Conservation (phyloP, 2,888 invertebrate species). For the Strigamia maritima region DNA sequence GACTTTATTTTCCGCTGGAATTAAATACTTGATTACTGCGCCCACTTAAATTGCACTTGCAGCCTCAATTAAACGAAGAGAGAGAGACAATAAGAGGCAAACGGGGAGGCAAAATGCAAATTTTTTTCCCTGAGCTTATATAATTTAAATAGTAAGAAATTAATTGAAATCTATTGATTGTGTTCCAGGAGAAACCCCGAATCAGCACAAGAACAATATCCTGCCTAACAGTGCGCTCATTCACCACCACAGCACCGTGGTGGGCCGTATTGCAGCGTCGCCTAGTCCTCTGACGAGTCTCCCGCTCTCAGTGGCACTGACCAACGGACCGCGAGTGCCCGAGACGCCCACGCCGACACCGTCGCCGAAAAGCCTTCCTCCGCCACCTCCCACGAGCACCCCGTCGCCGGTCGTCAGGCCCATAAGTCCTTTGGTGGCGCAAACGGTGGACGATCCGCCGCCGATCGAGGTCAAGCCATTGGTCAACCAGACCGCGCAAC, state of each 20-base stretch:
- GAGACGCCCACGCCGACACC: constrained; percentile 38
- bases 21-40: not conserved
- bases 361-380: constrained; percentile 37
- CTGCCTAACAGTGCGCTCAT: constrained; percentile 13
- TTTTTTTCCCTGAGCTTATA: too few species aligned
- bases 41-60: not conserved
- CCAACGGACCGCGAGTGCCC: constrained; percentile 40
- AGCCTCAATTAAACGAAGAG: not conserved
- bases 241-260: not conserved
- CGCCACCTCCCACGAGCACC: not conserved
- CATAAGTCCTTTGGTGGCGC: not conserved
- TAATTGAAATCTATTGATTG: not conserved
- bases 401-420: not conserved
- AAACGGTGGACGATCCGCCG: not conserved
- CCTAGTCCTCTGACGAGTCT: constrained; percentile 32
- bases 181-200: constrained; percentile 41
- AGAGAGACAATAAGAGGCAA: not conserved
- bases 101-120: too few species aligned
- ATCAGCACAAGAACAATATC: constrained; percentile 41
- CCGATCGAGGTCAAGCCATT: not conserved
- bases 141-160: too few species aligned
- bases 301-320: constrained; percentile 28
- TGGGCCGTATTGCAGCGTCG: not conserved
- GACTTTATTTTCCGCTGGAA: not conserved
- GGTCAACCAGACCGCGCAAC: not conserved